Evolutionary conservation across 1,140 invertebrate genomes (phyloP).

Genomic region (Mercenaria mercenaria): DNA sequence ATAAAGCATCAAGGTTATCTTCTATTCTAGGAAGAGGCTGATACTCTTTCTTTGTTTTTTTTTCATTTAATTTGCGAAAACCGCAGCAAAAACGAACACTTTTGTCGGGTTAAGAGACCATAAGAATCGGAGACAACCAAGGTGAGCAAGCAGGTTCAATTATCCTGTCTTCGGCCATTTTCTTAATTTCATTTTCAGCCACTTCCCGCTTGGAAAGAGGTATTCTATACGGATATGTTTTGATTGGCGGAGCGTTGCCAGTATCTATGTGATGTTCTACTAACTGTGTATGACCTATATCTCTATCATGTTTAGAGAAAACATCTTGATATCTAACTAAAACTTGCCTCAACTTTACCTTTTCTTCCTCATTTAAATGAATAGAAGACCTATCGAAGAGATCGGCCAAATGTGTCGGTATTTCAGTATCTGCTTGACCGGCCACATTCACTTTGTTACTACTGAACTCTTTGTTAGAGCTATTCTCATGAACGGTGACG

Average conservation of each 20-base stretch:
- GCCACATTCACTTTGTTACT: too few relatives aligned
- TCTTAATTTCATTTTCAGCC: slow-evolving; percentile 55
- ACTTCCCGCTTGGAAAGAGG: slow-evolving; percentile 43
- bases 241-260: slow-evolving; percentile 57
- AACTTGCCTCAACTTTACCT: not conserved
- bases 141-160: slow-evolving; percentile 70
- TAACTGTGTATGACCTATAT: too few relatives aligned
- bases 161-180: slow-evolving; percentile 72
- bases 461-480: too few relatives aligned
- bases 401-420: too few relatives aligned
- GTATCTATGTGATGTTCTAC: too few relatives aligned
- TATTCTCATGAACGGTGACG: too few relatives aligned
- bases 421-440: too few relatives aligned
- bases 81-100: slow-evolving; percentile 85
- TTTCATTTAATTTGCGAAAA: slow-evolving; percentile 85
- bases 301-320: slow-evolving; percentile 59
- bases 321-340: too few relatives aligned
- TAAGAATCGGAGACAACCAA: slow-evolving; percentile 70
- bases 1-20: too few relatives aligned
- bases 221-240: slow-evolving; percentile 55
- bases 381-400: too few relatives aligned
- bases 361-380: too few relatives aligned
- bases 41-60: slow-evolving; percentile 69
- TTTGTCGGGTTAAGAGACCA: slow-evolving; percentile 87
- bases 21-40: not conserved